These are phyloP conservation scores for Mystacornis crossleyi DNA, from an alignment of 2,113 vertebrate species.

Conservation along the genomic window DNA sequence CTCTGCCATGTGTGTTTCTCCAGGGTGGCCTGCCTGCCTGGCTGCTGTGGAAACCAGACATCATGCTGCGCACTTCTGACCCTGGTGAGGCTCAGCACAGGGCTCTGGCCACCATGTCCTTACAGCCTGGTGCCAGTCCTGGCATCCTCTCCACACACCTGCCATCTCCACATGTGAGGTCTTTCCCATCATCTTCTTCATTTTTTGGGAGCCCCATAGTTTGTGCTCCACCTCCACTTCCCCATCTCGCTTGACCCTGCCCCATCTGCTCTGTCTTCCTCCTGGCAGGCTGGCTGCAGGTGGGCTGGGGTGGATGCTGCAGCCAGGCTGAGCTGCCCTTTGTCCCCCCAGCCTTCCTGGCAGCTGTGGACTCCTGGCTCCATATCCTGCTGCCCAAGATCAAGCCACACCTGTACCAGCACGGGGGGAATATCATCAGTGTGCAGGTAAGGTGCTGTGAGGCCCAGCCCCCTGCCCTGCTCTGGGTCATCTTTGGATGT, in stretches of 20 bases:
- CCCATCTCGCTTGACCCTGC: rapidly evolving
- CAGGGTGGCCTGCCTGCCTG: constrained; percentile 96
- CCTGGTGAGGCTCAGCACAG: constrained; percentile 71
- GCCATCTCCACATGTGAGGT: rapidly evolving
- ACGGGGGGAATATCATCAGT: constrained; percentile 93
- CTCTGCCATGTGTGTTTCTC: background rate
- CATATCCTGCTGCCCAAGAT: constrained; percentile 88
- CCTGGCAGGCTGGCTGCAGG: background rate
- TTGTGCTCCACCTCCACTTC: background rate
- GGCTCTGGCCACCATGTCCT: background rate
- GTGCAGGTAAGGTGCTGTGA: constrained; percentile 81
- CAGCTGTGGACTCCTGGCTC: constrained; percentile 89
- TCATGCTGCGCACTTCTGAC: constrained; percentile 86
- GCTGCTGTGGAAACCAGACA: constrained; percentile 88
- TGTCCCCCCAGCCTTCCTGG: constrained; percentile 82
- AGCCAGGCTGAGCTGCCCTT: background rate
- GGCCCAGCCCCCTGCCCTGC: background rate
- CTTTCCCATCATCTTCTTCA: background rate
- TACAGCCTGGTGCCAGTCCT: background rate
- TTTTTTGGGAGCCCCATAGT: background rate
- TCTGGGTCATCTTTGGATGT: background rate
- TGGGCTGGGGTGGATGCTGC: background rate
- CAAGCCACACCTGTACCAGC: constrained; percentile 84
- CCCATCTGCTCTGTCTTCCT: background rate
- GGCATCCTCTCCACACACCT: background rate